phyloP scores from a whole-genome alignment of 2,113 vertebrate species.

The Malurus melanocephalus region DNA sequence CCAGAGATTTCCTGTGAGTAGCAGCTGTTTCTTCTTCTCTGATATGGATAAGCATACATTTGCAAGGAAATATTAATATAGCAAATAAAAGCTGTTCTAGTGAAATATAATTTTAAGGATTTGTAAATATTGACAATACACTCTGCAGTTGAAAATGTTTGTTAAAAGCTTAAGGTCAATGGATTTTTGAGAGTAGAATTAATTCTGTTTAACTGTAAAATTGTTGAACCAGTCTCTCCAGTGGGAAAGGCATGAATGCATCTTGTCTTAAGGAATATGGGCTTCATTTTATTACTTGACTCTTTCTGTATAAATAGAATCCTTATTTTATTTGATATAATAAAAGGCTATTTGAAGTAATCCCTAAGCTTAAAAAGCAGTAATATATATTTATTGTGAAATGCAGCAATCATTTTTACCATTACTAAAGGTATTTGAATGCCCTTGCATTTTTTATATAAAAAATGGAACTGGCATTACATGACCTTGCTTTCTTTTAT shows the following conservation, averaged over 20 bases:
- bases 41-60: constrained; percentile 73
- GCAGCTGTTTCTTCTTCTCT: constrained; percentile 76
- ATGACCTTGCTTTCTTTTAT: not conserved
- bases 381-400: constrained; percentile 18
- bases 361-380: constrained; percentile 21
- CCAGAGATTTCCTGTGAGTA: constrained; percentile 98
- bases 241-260: constrained; percentile 42
- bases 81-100: constrained; percentile 75
- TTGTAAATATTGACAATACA: constrained; percentile 83
- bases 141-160: constrained; percentile 81
- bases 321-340: constrained; percentile 44
- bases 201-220: constrained; percentile 76
- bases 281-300: constrained; percentile 49
- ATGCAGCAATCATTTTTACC: not conserved
- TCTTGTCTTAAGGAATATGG: constrained; percentile 47
- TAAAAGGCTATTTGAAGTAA: constrained; percentile 41
- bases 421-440: not conserved
- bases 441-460: not conserved
- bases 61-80: constrained; percentile 77
- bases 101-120: constrained; percentile 79
- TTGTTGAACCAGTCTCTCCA: constrained; percentile 66
- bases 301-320: constrained; percentile 46
- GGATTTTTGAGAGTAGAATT: constrained; percentile 76
- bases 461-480: not conserved
- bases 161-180: constrained; percentile 84